A percentile compares a stretch with the other conserved stretches of the same genome.
Evolutionary conservation across 2,888 invertebrate genomes (phyloP).

Genomic region (Caenorhabditis sulstoni): DNA sequence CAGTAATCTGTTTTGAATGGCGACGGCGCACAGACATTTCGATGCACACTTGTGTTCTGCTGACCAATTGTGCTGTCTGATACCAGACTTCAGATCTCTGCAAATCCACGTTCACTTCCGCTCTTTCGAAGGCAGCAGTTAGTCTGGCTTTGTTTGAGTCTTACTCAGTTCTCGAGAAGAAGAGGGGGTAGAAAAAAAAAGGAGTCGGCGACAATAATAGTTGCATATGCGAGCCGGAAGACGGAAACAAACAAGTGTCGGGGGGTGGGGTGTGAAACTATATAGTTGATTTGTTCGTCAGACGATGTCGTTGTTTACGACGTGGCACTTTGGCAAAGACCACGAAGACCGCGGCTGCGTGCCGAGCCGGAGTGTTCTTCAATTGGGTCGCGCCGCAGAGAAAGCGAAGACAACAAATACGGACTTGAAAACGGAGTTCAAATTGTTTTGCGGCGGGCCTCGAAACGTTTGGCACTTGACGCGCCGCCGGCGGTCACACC

Average conservation of each 20-base stretch:
- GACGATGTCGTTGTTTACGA: slow-evolving; percentile 52
- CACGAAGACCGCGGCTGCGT: background rate
- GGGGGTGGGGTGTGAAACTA: slow-evolving; percentile 52
- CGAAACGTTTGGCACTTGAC: slow-evolving; percentile 55
- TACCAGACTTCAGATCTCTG: slow-evolving; percentile 24
- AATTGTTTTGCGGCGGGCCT: slow-evolving; percentile 56
- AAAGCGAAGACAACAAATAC: slow-evolving; percentile 40
- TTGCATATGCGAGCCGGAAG: slow-evolving; percentile 31
- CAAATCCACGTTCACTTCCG: slow-evolving; percentile 34
- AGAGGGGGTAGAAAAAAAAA: too few relatives aligned
- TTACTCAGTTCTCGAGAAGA: background rate
- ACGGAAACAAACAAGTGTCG: slow-evolving; percentile 29
- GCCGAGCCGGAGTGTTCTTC: too few relatives aligned
- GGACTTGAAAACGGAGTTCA: slow-evolving; percentile 29
- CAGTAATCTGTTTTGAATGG: slow-evolving; percentile 3
- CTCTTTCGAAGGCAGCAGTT: slow-evolving; percentile 27
- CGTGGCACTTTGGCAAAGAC: slow-evolving; percentile 45
- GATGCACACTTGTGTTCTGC: slow-evolving; percentile 42
- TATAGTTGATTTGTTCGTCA: slow-evolving; percentile 55
- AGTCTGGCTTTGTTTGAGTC: slow-evolving; percentile 3
- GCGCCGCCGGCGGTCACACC: background rate
- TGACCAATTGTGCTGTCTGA: slow-evolving; percentile 30
- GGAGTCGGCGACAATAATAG: slow-evolving; percentile 28
- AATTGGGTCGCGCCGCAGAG: slow-evolving; percentile 12
- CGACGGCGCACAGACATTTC: too few relatives aligned